Evolutionary conservation across 2,113 vertebrate genomes (phyloP), one percentile per base, ranked within the genome.

Genomic region (Anser cygnoides): DNA sequence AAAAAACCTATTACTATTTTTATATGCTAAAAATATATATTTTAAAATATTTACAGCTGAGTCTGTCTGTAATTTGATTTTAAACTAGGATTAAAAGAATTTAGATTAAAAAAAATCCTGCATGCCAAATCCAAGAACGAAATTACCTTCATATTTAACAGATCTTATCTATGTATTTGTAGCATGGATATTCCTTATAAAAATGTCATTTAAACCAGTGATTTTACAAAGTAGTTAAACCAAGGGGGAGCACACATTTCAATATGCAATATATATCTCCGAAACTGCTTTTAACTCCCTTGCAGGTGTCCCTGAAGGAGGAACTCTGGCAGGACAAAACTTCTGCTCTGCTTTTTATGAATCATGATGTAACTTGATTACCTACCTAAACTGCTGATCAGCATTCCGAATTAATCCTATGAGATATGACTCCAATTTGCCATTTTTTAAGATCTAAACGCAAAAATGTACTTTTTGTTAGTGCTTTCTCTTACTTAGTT

Each of bases 331-430:
- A 54, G 13, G 26, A 15, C 19, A 52, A 58, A n/a, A 73, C 8
- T 82, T 66, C 35, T 52, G 9, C 11, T 29, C 14, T 0, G 0
- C 28, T 50, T 58, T 55, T 74, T 68, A 54, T 61, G 39, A 63
- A 67, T 72, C 15, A 49, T 63, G 5, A 10, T 44, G 8, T 25
- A 79, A n/a, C 10, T 49, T 37, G 17, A 89, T 93, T 92, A 98
- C 99, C 97, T 98, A 99, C 99, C 84, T 98, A 84, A 99, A 98
- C 14, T 98, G 98, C 83, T 67, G 98, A 97, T 99, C 98, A 94
- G 98, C 89, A 91, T 98, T 97, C 84, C 98, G 97, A 41, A 88
- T 91, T 98, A 99, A 96, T 62, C 99, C 99, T 90, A 99, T 99
- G 96, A 98, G 98, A 95, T 98, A 99, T 29, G 98, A 97, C 3